Evolutionary conservation across 2,113 vertebrate genomes (phyloP), one percentile per base, ranked within the genome.

Genomic region (Cephalopterus ornatus): DNA sequence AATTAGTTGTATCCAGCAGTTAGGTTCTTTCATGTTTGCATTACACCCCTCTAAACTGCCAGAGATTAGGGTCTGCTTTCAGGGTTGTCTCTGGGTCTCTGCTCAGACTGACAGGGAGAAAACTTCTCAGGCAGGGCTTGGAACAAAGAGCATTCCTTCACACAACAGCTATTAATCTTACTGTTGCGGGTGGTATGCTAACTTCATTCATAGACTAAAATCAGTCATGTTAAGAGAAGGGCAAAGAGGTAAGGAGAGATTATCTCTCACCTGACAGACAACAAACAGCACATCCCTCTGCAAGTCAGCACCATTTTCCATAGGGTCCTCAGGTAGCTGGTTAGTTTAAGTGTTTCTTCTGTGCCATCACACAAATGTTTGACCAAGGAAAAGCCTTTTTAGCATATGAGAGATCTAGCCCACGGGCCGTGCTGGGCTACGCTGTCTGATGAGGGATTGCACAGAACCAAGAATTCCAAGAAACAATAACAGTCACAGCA

Each of bases 21-120:
- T 78, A 70, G n/a, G 55, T 63, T 92, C 80, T 82, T 94, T 88
- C 66, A 66, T 82, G 66, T 85, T 81, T 88, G 87, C 87, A 46
- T 70, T 78, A 53, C 81, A 59, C 81, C 61, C 82, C 55, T 55
- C 87, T 66, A 24, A 63, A 80, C 49, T 70, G 49, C 59, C 70
- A 66, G 66, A 88, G 71, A 56, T 91, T 32, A 71, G 85, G 80
- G 70, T 18, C 30, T 55, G 49, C 49, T 73, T 52, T 73, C 75
- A 63, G 83, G 15, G 27, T 11, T 84, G 52, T 62, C 73, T 68
- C 70, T 49, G 24, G 63, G 35, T 42, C 75, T 70, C 75, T 46
- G 44, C 65, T 88, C 3, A 1, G 61, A 63, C 77, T 59, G 66
- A 41, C 66, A 44, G 32, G 42, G 83, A 78, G 52, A 67, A 70